Base-by-base conservation (phyloP, 2,888 invertebrate species). In the Frankliniella intonsa region DNA sequence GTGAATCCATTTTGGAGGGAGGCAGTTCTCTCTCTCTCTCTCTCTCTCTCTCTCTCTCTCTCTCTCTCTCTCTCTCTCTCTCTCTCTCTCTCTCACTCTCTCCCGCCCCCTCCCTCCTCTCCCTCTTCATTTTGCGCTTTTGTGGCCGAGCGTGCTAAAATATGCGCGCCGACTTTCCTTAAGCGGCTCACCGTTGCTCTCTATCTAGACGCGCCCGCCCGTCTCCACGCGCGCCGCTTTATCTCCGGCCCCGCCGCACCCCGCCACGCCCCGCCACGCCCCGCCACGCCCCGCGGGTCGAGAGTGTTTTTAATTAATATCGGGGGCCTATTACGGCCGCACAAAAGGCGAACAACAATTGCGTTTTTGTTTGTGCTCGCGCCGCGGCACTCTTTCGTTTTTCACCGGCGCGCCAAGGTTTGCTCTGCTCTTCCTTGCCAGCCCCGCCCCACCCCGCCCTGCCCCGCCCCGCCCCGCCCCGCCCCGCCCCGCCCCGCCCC, bases 291-390 rank as follows among this genome's bases (percentile, higher is more conserved):
- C 3, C 62, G 0, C 62, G 62, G 19, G 62, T n/a, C 62, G 62
- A 76, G 55, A 55, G 69, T 76, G 69, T 76, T 76, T 76, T 76
- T 76, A 76, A 76, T 76, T 76, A 76, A 76, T 76, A 76, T 76
- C 22, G 69, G 25, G 17, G 14, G 69, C 10, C 69, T 12, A 25
- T 25, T 76, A 25, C 11, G 69, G 55, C 69, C 11, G 22, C 69
- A 22, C 69, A 12, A 22, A 38, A 38, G 12, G 69, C 69, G 55
- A 0, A 12, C 25, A 76, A 76, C 69, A 76, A 76, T 76, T 76
- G 69, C 69, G 69, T 25, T 25, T 0, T 22, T 25, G 69, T 76
- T 14, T 17, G 55, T 55, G 14, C 55, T 1, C 55, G 55, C 55
- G 14, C 55, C 1, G 1, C 55, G 14, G 38, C 38, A 38, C 38